These are phyloP conservation scores for Anguilla rostrata DNA, from an alignment of 2,113 vertebrate genomes.

Conservation along the genomic window DNA sequence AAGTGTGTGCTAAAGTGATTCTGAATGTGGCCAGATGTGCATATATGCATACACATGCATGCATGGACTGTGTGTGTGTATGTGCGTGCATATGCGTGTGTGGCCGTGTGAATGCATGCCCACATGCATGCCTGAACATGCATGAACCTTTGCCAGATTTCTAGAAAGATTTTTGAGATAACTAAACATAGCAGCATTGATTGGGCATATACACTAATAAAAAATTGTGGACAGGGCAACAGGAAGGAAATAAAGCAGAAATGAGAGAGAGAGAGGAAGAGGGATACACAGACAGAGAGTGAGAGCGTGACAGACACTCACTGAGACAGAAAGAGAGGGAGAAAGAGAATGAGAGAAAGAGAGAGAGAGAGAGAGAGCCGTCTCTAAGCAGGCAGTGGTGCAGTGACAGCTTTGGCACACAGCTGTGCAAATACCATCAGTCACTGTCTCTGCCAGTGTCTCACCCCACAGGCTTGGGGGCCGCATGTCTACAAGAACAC, in stretches of 20 bases:
- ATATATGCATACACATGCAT: too few species aligned
- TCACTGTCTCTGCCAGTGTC: constrained; percentile 23
- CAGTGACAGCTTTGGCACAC: constrained; percentile 28
- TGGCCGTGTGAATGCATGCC: neutral
- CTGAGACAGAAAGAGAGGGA: neutral
- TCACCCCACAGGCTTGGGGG: neutral
- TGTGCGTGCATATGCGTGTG: neutral
- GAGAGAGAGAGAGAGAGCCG: neutral
- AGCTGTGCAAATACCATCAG: constrained; percentile 46
- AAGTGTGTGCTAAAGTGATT: neutral
- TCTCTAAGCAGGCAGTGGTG: neutral
- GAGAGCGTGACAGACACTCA: neutral
- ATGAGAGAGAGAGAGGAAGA: neutral
- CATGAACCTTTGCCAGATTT: neutral
- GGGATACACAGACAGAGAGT: neutral
- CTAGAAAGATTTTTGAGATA: constrained; percentile 19
- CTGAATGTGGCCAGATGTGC: too few species aligned
- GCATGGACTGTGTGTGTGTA: neutral
- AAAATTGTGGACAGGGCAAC: neutral
- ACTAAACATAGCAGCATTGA: constrained; percentile 11
- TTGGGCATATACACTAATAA: neutral
- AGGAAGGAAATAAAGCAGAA: neutral
- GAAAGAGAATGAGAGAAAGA: neutral
- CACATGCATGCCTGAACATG: too few species aligned
- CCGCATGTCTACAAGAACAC: constrained; percentile 16